Conservation (phyloP, 2,888 invertebrate species). For the Sesia bembeciformis region DNA sequence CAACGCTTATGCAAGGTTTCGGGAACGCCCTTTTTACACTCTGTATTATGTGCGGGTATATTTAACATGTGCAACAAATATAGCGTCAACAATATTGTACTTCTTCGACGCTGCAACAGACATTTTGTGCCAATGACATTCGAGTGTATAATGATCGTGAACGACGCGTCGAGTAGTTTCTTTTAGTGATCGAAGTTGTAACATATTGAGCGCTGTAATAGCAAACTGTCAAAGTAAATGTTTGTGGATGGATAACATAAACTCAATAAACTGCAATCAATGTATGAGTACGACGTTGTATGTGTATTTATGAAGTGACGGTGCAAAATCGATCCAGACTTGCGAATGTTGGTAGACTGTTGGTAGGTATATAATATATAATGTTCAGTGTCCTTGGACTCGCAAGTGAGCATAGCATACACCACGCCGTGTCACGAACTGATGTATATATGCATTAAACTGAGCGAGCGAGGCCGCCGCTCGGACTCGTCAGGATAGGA, state of each 20-base stretch:
- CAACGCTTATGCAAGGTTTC: background rate
- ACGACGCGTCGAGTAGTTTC: constrained; percentile 1
- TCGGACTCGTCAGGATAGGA: constrained; percentile 39
- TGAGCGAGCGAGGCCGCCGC: constrained; percentile 26
- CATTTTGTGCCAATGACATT: constrained; percentile 3
- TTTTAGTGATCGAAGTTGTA: constrained; percentile 52
- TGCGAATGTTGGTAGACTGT: constrained; percentile 40
- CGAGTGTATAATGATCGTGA: background rate
- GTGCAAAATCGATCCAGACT: constrained; percentile 78
- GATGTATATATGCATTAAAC: constrained; percentile 20
- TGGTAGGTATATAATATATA: constrained; percentile 29
- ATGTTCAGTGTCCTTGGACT: constrained; percentile 40
- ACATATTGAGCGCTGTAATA: constrained; percentile 51
- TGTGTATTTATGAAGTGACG: constrained; percentile 68
- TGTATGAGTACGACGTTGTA: constrained; percentile 24
- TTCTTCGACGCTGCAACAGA: constrained; percentile 33
- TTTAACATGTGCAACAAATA: constrained; percentile 55
- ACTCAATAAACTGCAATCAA: constrained; percentile 24
- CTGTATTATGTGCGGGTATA: constrained; percentile 46
- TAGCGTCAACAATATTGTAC: constrained; percentile 53
- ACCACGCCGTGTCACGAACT: constrained; percentile 43
- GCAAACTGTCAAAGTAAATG: constrained; percentile 19
- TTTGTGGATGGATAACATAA: constrained; percentile 16
- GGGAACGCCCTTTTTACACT: background rate
- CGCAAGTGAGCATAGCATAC: constrained; percentile 51